Percentiles rank a stretch among this genome's conserved stretches.
Conservation (phyloP, 2,888 invertebrate species). For the Sesamia inferens region DNA sequence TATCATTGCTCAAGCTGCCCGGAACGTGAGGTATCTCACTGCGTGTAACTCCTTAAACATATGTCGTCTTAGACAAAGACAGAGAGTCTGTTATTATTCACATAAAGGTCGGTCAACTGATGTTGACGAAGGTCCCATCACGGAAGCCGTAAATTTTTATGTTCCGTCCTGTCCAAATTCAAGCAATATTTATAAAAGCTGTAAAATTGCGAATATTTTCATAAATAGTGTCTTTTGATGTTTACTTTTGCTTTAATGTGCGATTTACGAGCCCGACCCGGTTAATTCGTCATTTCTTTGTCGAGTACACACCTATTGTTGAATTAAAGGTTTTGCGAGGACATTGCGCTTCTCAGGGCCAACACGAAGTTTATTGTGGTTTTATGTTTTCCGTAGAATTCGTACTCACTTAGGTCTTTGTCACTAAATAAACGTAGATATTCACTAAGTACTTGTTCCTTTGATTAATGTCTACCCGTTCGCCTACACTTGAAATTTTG, state of each 20-base stretch:
- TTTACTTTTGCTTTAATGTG: slow-evolving; percentile 52
- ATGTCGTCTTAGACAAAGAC: slow-evolving; percentile 62
- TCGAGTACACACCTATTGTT: slow-evolving; percentile 75
- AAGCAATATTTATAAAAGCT: slow-evolving; percentile 67
- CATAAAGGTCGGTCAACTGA: slow-evolving; percentile 66
- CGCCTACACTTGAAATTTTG: slow-evolving; percentile 40
- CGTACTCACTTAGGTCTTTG: slow-evolving; percentile 59
- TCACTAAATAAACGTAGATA: slow-evolving; percentile 47
- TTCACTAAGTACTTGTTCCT: slow-evolving; percentile 28
- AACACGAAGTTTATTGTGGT: slow-evolving; percentile 70
- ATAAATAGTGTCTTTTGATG: slow-evolving; percentile 51
- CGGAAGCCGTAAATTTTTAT: slow-evolving; percentile 77
- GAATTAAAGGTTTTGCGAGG: slow-evolving; percentile 71
- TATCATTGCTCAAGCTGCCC: slow-evolving; percentile 41
- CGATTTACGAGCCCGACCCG: slow-evolving; percentile 42
- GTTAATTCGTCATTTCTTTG: slow-evolving; percentile 77
- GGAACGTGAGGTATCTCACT: slow-evolving; percentile 27
- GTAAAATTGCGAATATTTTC: slow-evolving; percentile 43
- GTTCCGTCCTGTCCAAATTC: slow-evolving; percentile 73
- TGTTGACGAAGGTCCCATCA: slow-evolving; percentile 70
- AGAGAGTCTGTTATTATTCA: slow-evolving; percentile 53
- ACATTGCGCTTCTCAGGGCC: slow-evolving; percentile 75
- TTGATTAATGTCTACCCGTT: slow-evolving; percentile 45
- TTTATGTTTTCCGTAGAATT: slow-evolving; percentile 70
- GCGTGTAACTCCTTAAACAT: slow-evolving; percentile 7